These are phyloP conservation scores for Todus mexicanus DNA, from an alignment of 2,797 vertebrate species.

Conservation along the genomic window DNA sequence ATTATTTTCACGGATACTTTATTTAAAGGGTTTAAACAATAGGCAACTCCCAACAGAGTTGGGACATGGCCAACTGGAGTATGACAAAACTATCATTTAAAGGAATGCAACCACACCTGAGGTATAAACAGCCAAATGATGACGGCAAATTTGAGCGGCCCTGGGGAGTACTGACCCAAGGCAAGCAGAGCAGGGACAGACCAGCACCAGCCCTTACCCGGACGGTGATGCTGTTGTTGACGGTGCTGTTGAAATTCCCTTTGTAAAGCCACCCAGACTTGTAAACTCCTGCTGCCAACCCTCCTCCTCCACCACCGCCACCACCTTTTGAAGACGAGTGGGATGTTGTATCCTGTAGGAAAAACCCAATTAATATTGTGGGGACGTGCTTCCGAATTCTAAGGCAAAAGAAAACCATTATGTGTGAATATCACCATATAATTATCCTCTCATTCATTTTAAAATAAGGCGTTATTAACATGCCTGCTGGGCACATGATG, in stretches of 20 bases:
- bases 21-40: background rate
- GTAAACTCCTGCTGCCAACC: constrained; percentile 85
- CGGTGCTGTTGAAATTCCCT: constrained; percentile 98
- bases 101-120: background rate
- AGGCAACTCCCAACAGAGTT: background rate
- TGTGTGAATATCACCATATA: background rate
- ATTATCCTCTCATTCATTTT: background rate
- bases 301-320: constrained; percentile 77
- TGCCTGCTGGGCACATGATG: background rate
- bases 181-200: too few species aligned
- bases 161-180: background rate
- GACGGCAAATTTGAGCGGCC: background rate
- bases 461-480: constrained; percentile 9
- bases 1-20: background rate
- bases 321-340: constrained; percentile 98
- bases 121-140: background rate
- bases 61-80: background rate
- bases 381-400: background rate
- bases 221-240: constrained; percentile 97
- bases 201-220: constrained; percentile 73
- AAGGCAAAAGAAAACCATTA: background rate
- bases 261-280: constrained; percentile 98
- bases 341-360: constrained; percentile 90
- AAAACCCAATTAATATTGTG: constrained; percentile 30
- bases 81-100: background rate